Evolutionary conservation across 2,797 vertebrate species (phyloP).

Genomic region (Aphelocoma californica): DNA sequence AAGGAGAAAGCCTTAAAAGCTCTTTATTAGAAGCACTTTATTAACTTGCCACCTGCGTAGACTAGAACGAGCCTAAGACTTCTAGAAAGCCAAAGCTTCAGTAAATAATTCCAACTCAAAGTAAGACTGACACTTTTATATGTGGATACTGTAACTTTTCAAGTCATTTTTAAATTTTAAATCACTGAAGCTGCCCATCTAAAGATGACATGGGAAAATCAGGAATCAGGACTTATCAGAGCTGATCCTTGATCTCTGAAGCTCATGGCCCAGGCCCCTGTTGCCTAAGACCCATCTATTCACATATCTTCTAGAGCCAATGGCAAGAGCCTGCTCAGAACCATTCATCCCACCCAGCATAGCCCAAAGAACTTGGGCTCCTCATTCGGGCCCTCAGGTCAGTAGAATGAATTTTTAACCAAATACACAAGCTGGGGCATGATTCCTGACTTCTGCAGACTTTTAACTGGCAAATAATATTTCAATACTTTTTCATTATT

Average conservation of each 20-base stretch:
- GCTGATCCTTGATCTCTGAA: background rate
- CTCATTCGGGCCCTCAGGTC: background rate
- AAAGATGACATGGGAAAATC: background rate
- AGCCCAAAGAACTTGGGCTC: background rate
- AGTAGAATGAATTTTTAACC: background rate
- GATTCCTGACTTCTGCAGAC: background rate
- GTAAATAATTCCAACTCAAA: background rate
- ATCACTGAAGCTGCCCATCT: background rate
- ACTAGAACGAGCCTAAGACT: background rate
- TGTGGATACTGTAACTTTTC: background rate
- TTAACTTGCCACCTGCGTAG: background rate
- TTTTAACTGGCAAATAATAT: background rate
- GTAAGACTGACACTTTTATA: background rate
- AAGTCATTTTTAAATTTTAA: background rate
- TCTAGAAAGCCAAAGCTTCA: background rate
- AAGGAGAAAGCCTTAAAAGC: background rate
- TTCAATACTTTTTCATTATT: background rate
- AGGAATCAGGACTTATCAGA: background rate
- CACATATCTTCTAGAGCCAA: background rate
- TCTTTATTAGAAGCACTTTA: background rate
- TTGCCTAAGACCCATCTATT: background rate
- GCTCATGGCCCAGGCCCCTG: background rate
- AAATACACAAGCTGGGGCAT: background rate
- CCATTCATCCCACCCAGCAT: fast-evolving
- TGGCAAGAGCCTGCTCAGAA: background rate